phyloP scores from a whole-genome alignment of 92 coral and sea anemone species.

The Epizoanthus ramosus region DNA sequence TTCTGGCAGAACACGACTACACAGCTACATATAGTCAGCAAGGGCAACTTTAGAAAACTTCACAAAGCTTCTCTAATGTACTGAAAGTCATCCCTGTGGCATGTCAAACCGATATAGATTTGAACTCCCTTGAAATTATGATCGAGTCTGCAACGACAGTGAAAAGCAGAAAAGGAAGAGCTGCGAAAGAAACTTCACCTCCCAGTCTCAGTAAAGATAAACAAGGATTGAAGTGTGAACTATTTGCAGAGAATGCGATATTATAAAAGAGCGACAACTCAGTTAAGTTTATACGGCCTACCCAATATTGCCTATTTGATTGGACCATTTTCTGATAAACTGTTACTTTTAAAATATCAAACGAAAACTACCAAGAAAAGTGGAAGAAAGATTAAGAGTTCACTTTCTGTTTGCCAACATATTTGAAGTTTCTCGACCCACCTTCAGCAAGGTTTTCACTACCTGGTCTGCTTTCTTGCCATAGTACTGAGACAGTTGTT shows the following conservation, averaged over 20 bases:
- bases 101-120: slow-evolving; percentile 4
- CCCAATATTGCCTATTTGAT: slow-evolving; percentile 35
- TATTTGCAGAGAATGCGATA: slow-evolving; percentile 23
- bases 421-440: slow-evolving; percentile 29
- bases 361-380: slow-evolving; percentile 31
- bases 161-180: neutral
- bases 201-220: neutral
- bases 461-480: neutral
- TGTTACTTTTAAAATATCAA: slow-evolving; percentile 13
- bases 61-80: neutral
- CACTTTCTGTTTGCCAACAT: slow-evolving; percentile 41
- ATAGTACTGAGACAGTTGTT: neutral
- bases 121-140: neutral
- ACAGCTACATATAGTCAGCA: no score
- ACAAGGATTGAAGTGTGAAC: slow-evolving; percentile 9
- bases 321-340: slow-evolving; percentile 40
- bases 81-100: neutral
- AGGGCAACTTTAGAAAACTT: neutral
- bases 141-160: neutral
- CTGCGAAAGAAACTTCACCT: neutral
- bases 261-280: slow-evolving; percentile 40
- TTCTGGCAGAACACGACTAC: neutral
- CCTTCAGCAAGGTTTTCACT: neutral
- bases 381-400: slow-evolving; percentile 50
- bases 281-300: slow-evolving; percentile 47